Conservation (phyloP, 2,888 invertebrate genomes). For the Lypha dubia region DNA sequence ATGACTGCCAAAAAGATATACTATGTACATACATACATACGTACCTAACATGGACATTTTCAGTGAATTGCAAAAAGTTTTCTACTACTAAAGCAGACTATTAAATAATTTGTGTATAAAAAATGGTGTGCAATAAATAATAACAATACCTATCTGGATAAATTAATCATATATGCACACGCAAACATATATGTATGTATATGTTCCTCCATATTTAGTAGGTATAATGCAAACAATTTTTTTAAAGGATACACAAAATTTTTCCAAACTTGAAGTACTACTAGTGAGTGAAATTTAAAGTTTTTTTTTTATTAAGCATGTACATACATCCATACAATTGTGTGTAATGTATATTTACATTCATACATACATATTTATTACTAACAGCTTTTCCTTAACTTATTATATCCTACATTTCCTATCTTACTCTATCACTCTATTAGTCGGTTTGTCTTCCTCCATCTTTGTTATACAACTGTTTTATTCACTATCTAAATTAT, state of each 20-base stretch:
- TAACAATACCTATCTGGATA: constrained; percentile 23
- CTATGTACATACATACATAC: too few species aligned
- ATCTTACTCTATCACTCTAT: not conserved
- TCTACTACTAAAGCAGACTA: not conserved
- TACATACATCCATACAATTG: not conserved
- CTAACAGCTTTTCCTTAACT: constrained; percentile 31
- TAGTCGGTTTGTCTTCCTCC: not conserved
- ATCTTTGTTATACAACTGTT: not conserved
- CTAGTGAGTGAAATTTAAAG: constrained; percentile 52
- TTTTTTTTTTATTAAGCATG: constrained; percentile 12
- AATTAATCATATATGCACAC: not conserved
- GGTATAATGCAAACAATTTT: not conserved
- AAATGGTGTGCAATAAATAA: constrained; percentile 34
- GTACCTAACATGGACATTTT: constrained; percentile 2
- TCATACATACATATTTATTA: constrained; percentile 6
- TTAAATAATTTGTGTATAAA: constrained; percentile 12
- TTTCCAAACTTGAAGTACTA: constrained; percentile 35
- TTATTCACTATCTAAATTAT: constrained; percentile 13
- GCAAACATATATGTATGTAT: not conserved
- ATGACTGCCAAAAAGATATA: not conserved
- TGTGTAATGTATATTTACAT: not conserved
- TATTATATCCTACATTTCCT: not conserved
- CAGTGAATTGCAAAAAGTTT: not conserved
- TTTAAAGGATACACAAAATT: constrained; percentile 45
- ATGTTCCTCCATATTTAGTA: not conserved